A percentile compares a stretch with the other conserved stretches of the same genome.
Conservation (phyloP, 64 coral and sea anemone genomes). For the Montipora cactus region DNA sequence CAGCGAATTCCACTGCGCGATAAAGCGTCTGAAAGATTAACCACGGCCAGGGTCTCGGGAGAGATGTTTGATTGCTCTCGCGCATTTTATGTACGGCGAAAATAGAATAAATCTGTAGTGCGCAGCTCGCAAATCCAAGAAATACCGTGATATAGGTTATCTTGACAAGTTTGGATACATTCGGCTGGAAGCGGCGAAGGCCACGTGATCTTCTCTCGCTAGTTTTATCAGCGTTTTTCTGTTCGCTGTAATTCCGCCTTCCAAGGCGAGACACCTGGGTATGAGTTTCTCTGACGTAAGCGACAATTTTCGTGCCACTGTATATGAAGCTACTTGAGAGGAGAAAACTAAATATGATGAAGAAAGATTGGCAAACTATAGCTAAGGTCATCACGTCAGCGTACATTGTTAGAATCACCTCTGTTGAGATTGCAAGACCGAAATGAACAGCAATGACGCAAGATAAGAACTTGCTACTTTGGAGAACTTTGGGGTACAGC, state of each 20-base stretch:
- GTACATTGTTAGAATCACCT: conserved; percentile 47
- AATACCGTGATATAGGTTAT: conserved; percentile 82
- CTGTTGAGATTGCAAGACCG: conserved; percentile 54
- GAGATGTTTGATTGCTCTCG: background rate
- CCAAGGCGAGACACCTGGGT: conserved; percentile 25
- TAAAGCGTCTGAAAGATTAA: conserved; percentile 66
- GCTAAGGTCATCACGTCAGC: conserved; percentile 40
- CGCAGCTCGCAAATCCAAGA: conserved; percentile 70
- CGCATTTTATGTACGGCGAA: conserved; percentile 76
- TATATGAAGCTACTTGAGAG: conserved; percentile 76
- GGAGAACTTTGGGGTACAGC: conserved; percentile 75
- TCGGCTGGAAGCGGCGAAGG: conserved; percentile 27
- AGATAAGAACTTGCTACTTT: conserved; percentile 69
- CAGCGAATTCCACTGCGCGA: conserved; percentile 70
- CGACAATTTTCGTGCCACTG: conserved; percentile 72
- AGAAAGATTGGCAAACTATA: conserved; percentile 75
- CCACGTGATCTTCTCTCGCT: background rate
- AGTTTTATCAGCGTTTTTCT: background rate
- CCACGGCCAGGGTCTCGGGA: conserved; percentile 76
- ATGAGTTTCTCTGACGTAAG: conserved; percentile 36
- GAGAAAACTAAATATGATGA: conserved; percentile 65
- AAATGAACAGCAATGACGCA: conserved; percentile 69
- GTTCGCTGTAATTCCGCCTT: background rate
- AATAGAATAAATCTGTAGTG: conserved; percentile 81
- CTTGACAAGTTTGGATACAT: conserved; percentile 77